phyloP scores from a whole-genome alignment of 2,888 invertebrate species.

The Habroteleia sp. region DNA sequence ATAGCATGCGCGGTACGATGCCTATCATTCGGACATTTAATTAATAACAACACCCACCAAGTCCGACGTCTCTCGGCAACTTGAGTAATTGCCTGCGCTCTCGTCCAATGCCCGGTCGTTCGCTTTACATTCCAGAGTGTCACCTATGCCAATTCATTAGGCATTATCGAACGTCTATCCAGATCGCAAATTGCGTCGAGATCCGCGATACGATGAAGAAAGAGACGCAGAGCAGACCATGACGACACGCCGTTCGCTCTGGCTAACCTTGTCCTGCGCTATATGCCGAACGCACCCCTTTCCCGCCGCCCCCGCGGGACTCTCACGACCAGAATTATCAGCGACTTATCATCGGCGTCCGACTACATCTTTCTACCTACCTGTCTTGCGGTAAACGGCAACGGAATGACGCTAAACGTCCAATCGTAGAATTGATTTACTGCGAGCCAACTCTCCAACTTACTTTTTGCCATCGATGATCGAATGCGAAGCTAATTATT shows the following conservation, averaged over 20 bases:
- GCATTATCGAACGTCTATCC: conserved; percentile 65
- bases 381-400: conserved; percentile 57
- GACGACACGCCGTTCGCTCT: conserved; percentile 48
- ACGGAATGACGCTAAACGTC: conserved; percentile 58
- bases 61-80: conserved; percentile 73
- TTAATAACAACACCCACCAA: conserved; percentile 75
- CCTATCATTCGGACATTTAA: conserved; percentile 75
- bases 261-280: conserved; percentile 39
- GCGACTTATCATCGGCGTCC: conserved; percentile 62
- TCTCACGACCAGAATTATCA: conserved; percentile 47
- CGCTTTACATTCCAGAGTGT: conserved; percentile 68
- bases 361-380: conserved; percentile 53
- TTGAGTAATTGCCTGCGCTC: conserved; percentile 73
- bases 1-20: conserved; percentile 67
- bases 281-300: conserved; percentile 22
- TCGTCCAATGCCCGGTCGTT: conserved; percentile 71
- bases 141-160: conserved; percentile 67
- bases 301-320: conserved; percentile 18
- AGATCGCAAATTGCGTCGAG: conserved; percentile 61
- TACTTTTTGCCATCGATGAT: conserved; percentile 54
- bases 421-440: conserved; percentile 62
- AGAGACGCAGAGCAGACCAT: conserved; percentile 33
- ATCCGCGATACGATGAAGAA: conserved; percentile 59
- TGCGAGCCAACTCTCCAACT: conserved; percentile 25
- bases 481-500: conserved; percentile 59